Evolutionary conservation across 2,797 vertebrate genomes (phyloP), one percentile per base, ranked within the genome.

Genomic region (Hephaestus fuliginosus): DNA sequence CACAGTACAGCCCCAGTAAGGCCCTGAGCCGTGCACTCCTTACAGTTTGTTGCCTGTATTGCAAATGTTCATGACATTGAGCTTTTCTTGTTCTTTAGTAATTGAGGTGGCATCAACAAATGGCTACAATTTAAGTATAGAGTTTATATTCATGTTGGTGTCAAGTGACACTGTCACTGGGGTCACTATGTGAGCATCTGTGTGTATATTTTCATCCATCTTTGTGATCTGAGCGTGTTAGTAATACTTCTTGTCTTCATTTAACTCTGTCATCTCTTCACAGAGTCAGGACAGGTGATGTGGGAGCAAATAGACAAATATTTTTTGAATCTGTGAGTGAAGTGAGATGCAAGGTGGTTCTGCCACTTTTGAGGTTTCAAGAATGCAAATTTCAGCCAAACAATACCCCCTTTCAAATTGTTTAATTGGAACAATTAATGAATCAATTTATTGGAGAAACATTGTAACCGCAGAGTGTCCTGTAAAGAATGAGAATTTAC

Each of bases 211-310:
- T 70, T 67, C 41, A 48, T 80, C 65, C 49, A 66, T 82, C 64
- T 82, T 61, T 66, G 36, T 80, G 57, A 76, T 70, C 46, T 66
- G 36, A 28, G 56, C 33, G 18, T 72, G 74, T 79, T 80, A 80
- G 70, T 57, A 41, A 58, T 55, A 36, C 70, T 85, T 63, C n/a
- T 64, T 62, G 71, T 72, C 69, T 81, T 85, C 72, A 81, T 87
- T 76, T 78, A 39, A 68, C 58, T 64, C 64, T 56, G 80, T 49
- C 62, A 66, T 69, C 2, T 30, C 30, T 30, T 30, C 30, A 30
- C 30, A 30, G 30, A 30, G 30, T 30, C 30, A 30, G 30, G 30
- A 30, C 4, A 4, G 30, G 30, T 30, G 30, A 30, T 43, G 36
- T 12, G 57, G n/a, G 14, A 20, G 28, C 39, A 39, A 28, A 55